A percentile compares a stretch with the other conserved stretches of the same genome.
These are phyloP conservation scores for Calliphora vomitoria DNA, from an alignment of 2,888 invertebrate genomes.

Conservation along the genomic window DNA sequence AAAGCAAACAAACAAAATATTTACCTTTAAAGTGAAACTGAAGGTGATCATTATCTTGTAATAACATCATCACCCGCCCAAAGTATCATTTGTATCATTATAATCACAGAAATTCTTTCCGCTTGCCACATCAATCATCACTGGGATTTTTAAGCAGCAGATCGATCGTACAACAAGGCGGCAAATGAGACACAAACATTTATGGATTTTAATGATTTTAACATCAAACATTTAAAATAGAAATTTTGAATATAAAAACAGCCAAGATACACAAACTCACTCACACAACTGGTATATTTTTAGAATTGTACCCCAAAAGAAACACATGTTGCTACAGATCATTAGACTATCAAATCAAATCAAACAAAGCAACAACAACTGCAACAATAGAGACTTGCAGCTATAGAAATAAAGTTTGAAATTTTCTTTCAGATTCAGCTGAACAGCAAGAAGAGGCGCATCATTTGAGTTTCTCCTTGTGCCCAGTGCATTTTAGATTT, in stretches of 20 bases:
- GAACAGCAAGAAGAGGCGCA: slow-evolving; percentile 25
- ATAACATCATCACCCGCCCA: slow-evolving; percentile 41
- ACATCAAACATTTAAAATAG: slow-evolving; percentile 46
- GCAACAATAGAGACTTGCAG: slow-evolving; percentile 4
- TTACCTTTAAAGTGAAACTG: slow-evolving; percentile 40
- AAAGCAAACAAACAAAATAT: neutral
- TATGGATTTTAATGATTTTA: slow-evolving; percentile 68
- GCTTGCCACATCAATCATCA: slow-evolving; percentile 67
- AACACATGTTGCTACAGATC: slow-evolving; percentile 71
- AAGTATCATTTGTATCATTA: slow-evolving; percentile 56
- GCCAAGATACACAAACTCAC: neutral
- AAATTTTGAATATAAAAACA: slow-evolving; percentile 38
- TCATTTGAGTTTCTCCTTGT: slow-evolving; percentile 9
- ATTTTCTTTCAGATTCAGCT: neutral
- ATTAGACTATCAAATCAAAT: slow-evolving; percentile 49
- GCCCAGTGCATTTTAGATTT: slow-evolving; percentile 9
- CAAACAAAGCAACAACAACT: slow-evolving; percentile 37
- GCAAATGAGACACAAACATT: slow-evolving; percentile 60
- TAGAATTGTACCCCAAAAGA: slow-evolving; percentile 35
- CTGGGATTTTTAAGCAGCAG: slow-evolving; percentile 22
- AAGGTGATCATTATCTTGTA: slow-evolving; percentile 63
- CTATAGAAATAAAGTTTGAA: slow-evolving; percentile 26
- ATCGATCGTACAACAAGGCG: slow-evolving; percentile 43
- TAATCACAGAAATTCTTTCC: slow-evolving; percentile 48
- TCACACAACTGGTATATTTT: slow-evolving; percentile 38